Evolutionary conservation across 1,140 invertebrate genomes (phyloP).

Genomic region (Zaprionus camerounensis): DNA sequence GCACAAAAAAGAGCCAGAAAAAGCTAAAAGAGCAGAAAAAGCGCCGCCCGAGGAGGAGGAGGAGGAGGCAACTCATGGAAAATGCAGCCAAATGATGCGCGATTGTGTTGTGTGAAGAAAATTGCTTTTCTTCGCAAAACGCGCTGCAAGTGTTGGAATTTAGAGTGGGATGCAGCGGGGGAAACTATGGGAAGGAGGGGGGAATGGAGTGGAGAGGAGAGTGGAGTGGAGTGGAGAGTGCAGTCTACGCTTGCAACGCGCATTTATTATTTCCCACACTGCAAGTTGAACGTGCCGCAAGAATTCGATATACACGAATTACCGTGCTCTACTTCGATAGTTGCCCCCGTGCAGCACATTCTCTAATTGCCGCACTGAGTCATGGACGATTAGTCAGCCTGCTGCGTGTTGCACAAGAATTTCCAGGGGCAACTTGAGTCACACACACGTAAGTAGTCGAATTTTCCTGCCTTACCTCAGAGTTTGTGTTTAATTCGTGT

Average conservation of each 20-base stretch:
- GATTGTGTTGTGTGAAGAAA: slow-evolving; percentile 46
- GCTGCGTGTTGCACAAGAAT: slow-evolving; percentile 60
- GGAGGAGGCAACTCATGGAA: slow-evolving; percentile 12
- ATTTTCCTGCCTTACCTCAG: slow-evolving; percentile 12
- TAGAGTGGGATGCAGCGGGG: slow-evolving; percentile 21
- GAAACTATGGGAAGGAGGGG: background rate
- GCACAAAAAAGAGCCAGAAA: slow-evolving; percentile 13
- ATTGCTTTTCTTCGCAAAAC: slow-evolving; percentile 60
- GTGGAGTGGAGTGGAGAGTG: background rate
- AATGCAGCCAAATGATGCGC: slow-evolving; percentile 17
- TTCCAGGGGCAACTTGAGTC: slow-evolving; percentile 48
- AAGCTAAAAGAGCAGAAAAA: slow-evolving; percentile 32
- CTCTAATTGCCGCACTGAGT: slow-evolving; percentile 66
- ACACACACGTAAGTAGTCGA: slow-evolving; percentile 15
- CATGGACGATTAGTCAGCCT: slow-evolving; percentile 72
- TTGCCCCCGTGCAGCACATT: slow-evolving; percentile 48
- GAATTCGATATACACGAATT: slow-evolving; percentile 45
- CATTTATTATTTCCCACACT: slow-evolving; percentile 62
- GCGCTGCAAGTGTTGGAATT: slow-evolving; percentile 42
- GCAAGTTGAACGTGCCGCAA: slow-evolving; percentile 62
- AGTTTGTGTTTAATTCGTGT: slow-evolving; percentile 59
- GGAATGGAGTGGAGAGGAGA: background rate
- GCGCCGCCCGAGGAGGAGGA: background rate
- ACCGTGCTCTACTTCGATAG: slow-evolving; percentile 37
- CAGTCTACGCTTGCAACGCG: slow-evolving; percentile 9